Base-by-base conservation (phyloP, 2,113 vertebrate species). In the Coreoperca whiteheadi region DNA sequence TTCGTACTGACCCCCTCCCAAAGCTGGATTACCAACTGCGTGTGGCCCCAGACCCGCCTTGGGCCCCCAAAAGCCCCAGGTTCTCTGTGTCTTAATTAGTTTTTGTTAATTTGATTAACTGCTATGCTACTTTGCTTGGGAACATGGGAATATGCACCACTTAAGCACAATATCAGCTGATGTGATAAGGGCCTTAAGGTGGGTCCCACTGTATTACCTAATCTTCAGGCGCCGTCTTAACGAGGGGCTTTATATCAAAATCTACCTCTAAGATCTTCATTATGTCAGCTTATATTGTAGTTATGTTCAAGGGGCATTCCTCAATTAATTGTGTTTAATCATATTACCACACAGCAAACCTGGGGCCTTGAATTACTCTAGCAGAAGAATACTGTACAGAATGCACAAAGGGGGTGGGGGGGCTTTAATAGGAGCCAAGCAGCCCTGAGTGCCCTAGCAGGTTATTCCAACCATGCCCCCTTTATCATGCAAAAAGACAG, bases 261-360 rank as follows among this genome's bases (percentile, higher is more conserved):
- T 21, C 15, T 39, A 15, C 43, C 65, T 50, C 28, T 32, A 21
- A 70, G 68, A 83, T 78, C 54, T 77, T 68, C 3, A 59, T 74
- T 60, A 8, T 54, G 23, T 78, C 84, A 68, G 53, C 72, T 85
- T 46, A 37, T 60, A 20, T 66, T 66, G 32, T 68, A 57, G 69
- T 51, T 18, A 43, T 2, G 43, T 82, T 87, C 54, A 81, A 60
- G 32, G 67, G 68, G 69, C 43, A 54, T 37, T 61, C 30, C 15
- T 69, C 43, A 74, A 84, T 82, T 41, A 84, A 80, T 88, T 79
- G 48, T 59, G 21, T 81, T 79, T 86, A 84, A 89, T 86, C 43
- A 66, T 32, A 48, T 65, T 67, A 82, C 20, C 28, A 25, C 6
- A 0, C 56, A 67, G 57, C 18, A 67, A 76, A 85, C 75, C 50